These are phyloP conservation scores for Dascyllus trimaculatus DNA, from an alignment of 2,113 vertebrate genomes.

Conservation along the genomic window DNA sequence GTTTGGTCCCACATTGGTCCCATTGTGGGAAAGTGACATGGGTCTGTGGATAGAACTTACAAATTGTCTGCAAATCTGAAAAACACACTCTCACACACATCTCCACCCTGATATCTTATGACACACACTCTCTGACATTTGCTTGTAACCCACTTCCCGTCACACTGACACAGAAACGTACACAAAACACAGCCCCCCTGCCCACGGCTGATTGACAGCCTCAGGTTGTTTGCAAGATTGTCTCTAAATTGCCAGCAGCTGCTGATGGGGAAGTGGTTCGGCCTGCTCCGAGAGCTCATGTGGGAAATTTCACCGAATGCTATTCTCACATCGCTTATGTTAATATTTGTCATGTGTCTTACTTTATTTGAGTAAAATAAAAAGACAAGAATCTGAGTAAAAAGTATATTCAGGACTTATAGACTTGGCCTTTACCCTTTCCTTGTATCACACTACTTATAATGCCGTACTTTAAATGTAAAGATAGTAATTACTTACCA, in stretches of 20 bases:
- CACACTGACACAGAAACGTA: conserved; percentile 10
- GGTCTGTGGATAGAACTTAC: conserved; percentile 11
- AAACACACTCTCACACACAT: neutral
- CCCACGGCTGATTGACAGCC: conserved; percentile 22
- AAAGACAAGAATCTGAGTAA: neutral
- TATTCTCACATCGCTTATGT: neutral
- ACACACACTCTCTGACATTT: conserved; percentile 20
- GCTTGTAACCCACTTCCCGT: conserved; percentile 1
- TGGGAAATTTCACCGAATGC: neutral
- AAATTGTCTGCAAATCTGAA: conserved; percentile 19
- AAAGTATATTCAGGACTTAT: neutral
- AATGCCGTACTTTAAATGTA: neutral
- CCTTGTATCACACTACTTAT: neutral
- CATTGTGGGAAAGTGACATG: conserved; percentile 16
- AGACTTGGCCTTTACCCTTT: conserved; percentile 10
- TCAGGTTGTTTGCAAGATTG: conserved; percentile 10
- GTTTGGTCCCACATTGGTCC: neutral
- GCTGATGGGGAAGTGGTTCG: neutral
- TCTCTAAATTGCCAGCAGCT: neutral
- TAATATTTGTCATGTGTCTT: neutral
- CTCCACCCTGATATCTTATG: neutral
- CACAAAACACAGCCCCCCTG: conserved; percentile 14
- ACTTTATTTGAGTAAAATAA: neutral
- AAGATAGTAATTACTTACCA: conserved; percentile 13
- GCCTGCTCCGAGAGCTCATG: neutral